Conservation (phyloP, 30 jellyfish, hydroid and myxozoan species). For the Euphysa ruthae region DNA sequence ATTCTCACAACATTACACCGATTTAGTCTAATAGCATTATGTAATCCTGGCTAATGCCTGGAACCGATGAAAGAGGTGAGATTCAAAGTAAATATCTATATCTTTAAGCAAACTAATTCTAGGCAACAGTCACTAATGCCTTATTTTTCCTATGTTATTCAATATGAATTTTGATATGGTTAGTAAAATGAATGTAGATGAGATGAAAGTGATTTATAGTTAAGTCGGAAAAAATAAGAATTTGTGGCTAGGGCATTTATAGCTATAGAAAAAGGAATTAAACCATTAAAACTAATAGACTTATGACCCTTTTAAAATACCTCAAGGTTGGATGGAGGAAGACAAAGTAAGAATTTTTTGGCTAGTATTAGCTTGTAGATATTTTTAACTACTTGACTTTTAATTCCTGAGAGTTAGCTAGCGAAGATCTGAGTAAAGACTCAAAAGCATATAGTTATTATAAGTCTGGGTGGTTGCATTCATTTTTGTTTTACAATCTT, state of each 20-base stretch:
- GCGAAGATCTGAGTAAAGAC: conserved; percentile 19
- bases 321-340: conserved; percentile 26
- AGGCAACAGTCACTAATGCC: too few relatives aligned
- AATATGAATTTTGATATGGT: conserved; percentile 12
- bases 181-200: too few relatives aligned
- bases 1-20: too few relatives aligned
- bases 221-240: too few relatives aligned
- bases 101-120: too few relatives aligned
- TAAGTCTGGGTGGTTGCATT: conserved; percentile 31
- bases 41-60: too few relatives aligned
- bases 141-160: too few relatives aligned
- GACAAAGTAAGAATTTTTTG: not conserved
- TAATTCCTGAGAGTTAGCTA: conserved; percentile 39
- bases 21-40: too few relatives aligned
- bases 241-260: conserved; percentile 33
- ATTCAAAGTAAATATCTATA: too few relatives aligned
- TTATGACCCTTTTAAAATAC: conserved; percentile 18
- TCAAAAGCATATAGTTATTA: conserved; percentile 42
- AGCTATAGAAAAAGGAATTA: conserved; percentile 30
- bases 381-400: conserved; percentile 19
- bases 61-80: too few relatives aligned
- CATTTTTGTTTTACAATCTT: conserved; percentile 14
- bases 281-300: too few relatives aligned
- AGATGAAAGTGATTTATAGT: too few relatives aligned
- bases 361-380: conserved; percentile 25